Conservation (phyloP, 2,797 vertebrate genomes). For the Mergus octosetaceus region DNA sequence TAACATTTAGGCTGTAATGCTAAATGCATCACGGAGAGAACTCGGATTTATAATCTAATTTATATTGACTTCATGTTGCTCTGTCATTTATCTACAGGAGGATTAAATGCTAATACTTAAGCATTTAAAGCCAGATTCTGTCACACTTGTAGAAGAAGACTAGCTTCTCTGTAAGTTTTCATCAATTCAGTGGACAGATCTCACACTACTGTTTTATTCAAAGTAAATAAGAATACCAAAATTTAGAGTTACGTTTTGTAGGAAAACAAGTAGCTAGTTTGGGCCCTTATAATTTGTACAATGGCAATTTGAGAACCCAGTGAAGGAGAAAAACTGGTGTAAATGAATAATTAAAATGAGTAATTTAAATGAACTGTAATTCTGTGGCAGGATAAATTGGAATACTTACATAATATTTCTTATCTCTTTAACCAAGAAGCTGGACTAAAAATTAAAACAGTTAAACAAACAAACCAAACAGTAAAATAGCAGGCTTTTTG, state of each 20-base stretch:
- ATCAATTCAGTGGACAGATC: neutral
- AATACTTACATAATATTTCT: constrained; percentile 5
- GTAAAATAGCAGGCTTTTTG: neutral
- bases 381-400: neutral
- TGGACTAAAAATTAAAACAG: neutral
- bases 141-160: neutral
- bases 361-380: neutral
- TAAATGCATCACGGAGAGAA: neutral
- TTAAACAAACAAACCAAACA: neutral
- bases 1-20: neutral
- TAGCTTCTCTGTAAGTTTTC: neutral
- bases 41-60: neutral
- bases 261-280: neutral
- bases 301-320: neutral
- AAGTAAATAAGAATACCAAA: neutral
- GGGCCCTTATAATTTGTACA: neutral
- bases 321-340: neutral
- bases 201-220: neutral
- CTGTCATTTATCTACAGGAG: neutral
- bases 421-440: neutral
- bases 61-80: neutral
- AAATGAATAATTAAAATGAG: neutral
- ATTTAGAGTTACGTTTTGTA: neutral
- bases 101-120: neutral
- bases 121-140: neutral